Percentiles rank a stretch among this genome's conserved stretches.
phyloP scores from a whole-genome alignment of 2,113 vertebrate species.

The Cercopithecus mona region DNA sequence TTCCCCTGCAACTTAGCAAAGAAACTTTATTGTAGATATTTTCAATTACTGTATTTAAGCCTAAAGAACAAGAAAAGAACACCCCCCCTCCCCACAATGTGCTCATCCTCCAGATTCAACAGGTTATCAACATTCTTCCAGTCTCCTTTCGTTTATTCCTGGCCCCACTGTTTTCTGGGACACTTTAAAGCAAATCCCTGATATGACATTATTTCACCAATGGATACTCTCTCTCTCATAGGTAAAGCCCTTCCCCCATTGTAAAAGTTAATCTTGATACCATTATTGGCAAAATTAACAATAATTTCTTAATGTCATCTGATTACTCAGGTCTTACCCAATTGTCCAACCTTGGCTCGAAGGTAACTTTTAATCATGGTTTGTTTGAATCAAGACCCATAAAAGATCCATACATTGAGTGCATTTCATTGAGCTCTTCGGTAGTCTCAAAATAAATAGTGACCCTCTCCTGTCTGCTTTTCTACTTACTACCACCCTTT shows the following conservation, averaged over 20 bases:
- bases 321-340: background rate
- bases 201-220: background rate
- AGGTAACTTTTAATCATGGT: background rate
- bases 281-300: background rate
- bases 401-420: background rate
- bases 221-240: background rate
- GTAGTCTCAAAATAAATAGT: background rate
- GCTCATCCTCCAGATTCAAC: background rate
- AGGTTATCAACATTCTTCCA: background rate
- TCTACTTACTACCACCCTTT: background rate
- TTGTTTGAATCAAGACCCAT: background rate
- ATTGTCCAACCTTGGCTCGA: background rate
- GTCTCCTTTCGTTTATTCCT: background rate
- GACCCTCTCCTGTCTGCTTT: background rate
- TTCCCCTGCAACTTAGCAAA: background rate
- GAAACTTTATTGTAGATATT: background rate
- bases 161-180: background rate
- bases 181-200: background rate
- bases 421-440: background rate
- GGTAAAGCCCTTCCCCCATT: fast-evolving
- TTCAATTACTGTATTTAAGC: background rate
- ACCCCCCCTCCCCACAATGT: fast-evolving
- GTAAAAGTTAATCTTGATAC: background rate
- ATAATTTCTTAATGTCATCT: background rate
- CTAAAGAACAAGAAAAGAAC: background rate